These are phyloP conservation scores for Xiphophorus couchianus DNA, from an alignment of 2,113 vertebrate genomes.

Conservation along the genomic window DNA sequence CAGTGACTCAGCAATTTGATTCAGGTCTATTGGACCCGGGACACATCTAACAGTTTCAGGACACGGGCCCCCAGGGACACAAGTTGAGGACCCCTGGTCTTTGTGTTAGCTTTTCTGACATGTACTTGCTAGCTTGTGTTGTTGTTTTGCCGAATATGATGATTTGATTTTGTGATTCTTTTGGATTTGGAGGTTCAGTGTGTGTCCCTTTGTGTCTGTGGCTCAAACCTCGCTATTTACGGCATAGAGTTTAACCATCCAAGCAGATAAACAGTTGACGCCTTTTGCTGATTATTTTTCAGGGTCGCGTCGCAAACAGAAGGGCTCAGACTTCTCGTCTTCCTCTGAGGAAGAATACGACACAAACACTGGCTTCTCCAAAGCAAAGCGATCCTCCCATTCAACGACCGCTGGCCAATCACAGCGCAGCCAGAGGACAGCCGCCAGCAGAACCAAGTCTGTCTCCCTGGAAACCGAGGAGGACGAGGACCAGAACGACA, in stretches of 20 bases:
- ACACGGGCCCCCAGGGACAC: too few relatives aligned
- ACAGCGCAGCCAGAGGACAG: slow-evolving; percentile 60
- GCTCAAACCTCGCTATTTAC: too few relatives aligned
- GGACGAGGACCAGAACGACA: slow-evolving; percentile 86
- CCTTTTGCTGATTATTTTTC: slow-evolving; percentile 2
- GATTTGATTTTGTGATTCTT: too few relatives aligned
- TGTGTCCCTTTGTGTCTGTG: too few relatives aligned
- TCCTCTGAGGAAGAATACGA: slow-evolving; percentile 94
- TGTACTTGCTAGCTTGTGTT: too few relatives aligned
- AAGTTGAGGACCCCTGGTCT: not conserved
- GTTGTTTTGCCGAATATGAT: too few relatives aligned
- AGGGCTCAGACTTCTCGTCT: slow-evolving; percentile 91
- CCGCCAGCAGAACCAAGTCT: slow-evolving; percentile 75
- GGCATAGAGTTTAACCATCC: too few relatives aligned
- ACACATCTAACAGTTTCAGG: too few relatives aligned
- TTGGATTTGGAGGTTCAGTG: too few relatives aligned
- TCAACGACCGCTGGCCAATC: slow-evolving; percentile 81
- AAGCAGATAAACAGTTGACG: too few relatives aligned
- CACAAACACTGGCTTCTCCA: slow-evolving; percentile 81
- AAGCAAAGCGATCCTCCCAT: slow-evolving; percentile 85
- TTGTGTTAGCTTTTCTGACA: not conserved
- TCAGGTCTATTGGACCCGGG: too few relatives aligned
- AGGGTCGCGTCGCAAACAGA: slow-evolving; percentile 86
- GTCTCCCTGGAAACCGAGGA: slow-evolving; percentile 82
- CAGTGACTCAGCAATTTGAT: too few relatives aligned